phyloP scores from a whole-genome alignment of 2,113 vertebrate genomes.

The Heterochromis multidens region DNA sequence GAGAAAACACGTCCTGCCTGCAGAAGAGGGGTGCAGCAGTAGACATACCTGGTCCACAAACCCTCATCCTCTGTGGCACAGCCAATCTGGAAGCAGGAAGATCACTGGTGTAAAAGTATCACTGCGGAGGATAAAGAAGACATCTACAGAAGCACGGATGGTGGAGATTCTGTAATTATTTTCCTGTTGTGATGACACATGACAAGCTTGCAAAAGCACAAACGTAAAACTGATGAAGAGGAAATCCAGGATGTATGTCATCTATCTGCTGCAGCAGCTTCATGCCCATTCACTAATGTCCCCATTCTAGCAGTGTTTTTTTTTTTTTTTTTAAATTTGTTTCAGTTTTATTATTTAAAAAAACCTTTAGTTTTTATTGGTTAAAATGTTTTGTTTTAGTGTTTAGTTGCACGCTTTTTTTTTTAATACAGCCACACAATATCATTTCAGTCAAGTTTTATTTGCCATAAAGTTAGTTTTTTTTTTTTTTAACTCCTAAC shows the following conservation, averaged over 20 bases:
- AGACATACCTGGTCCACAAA: not conserved
- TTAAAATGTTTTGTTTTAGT: not conserved
- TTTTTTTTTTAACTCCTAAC: too few relatives aligned
- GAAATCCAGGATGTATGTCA: not conserved
- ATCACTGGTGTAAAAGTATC: not conserved
- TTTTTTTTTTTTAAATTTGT: too few relatives aligned
- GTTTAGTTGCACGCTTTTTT: too few relatives aligned
- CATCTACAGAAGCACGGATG: not conserved
- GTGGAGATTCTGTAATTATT: not conserved
- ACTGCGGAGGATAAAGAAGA: not conserved
- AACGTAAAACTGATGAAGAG: not conserved
- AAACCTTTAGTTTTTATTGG: fast-evolving
- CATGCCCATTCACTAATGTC: too few relatives aligned
- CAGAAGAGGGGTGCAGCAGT: not conserved
- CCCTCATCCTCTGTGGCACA: not conserved
- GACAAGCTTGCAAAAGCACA: not conserved
- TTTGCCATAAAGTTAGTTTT: too few relatives aligned
- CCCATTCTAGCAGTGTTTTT: too few relatives aligned
- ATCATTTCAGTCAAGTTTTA: too few relatives aligned
- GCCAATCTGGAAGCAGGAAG: not conserved
- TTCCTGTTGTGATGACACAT: not conserved
- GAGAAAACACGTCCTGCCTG: not conserved
- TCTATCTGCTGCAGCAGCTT: not conserved
- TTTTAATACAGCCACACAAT: too few relatives aligned
- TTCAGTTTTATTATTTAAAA: not conserved